Conservation (phyloP, 2,888 invertebrate species). For the Erebia epiphron region DNA sequence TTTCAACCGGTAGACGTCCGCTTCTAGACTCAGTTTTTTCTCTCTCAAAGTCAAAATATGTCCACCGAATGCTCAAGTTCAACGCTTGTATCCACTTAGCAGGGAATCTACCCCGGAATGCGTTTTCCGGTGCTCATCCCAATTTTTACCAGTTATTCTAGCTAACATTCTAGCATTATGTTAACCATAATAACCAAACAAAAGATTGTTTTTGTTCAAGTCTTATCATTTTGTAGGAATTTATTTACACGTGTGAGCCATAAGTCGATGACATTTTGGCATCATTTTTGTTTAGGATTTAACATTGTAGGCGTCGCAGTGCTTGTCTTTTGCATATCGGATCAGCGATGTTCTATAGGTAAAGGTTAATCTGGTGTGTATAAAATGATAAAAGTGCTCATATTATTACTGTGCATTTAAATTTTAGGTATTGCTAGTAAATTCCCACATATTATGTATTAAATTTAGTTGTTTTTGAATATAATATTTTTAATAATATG, state of each 20-base stretch:
- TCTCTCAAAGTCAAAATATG: neutral
- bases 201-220: no score
- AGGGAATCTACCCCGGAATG: neutral
- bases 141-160: neutral
- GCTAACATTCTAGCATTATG: neutral
- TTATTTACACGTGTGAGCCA: neutral
- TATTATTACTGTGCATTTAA: neutral
- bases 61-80: neutral
- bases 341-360: conserved; percentile 52
- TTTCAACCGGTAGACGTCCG: neutral
- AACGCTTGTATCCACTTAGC: neutral
- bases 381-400: conserved; percentile 1
- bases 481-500: neutral
- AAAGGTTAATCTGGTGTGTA: conserved; percentile 11
- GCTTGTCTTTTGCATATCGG: conserved; percentile 56
- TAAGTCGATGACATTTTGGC: conserved; percentile 45
- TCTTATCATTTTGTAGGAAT: no score
- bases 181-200: no score
- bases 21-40: neutral
- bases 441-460: neutral
- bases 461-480: neutral
- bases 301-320: conserved; percentile 50
- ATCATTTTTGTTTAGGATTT: conserved; percentile 67
- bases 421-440: neutral
- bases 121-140: no score